Conservation (phyloP, 2,797 vertebrate species). For the Pangasius larnaudii region DNA sequence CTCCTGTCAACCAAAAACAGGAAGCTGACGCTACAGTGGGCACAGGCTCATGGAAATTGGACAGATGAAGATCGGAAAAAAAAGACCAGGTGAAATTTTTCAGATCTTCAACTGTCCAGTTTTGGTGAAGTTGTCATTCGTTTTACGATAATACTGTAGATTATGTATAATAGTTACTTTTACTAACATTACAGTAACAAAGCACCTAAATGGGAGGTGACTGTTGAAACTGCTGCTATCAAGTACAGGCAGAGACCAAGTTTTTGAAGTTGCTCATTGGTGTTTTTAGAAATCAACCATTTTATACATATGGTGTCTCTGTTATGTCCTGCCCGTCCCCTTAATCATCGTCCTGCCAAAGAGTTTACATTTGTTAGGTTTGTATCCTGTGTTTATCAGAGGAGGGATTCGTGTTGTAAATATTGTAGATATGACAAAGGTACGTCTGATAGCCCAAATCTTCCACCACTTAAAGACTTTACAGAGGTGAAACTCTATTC, state of each 20-base stretch:
- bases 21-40: not conserved
- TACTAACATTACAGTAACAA: not conserved
- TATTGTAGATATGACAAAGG: not conserved
- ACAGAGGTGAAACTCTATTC: not conserved
- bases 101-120: too few relatives aligned
- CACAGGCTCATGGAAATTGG: not conserved
- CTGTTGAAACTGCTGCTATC: not conserved
- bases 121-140: not conserved
- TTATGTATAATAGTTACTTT: not conserved
- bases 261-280: not conserved
- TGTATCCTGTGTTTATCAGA: not conserved
- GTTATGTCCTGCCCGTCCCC: not conserved
- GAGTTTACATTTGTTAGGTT: not conserved
- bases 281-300: not conserved
- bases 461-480: too few relatives aligned
- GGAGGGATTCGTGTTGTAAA: not conserved
- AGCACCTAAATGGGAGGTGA: not conserved
- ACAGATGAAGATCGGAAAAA: too few relatives aligned
- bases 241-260: not conserved
- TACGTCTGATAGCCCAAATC: not conserved
- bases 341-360: not conserved
- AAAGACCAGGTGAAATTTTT: not conserved
- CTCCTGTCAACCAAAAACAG: not conserved
- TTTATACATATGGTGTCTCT: not conserved
- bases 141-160: not conserved